Evolutionary conservation across 2,113 vertebrate species (phyloP).

Genomic region (Gambusia holbrooki): DNA sequence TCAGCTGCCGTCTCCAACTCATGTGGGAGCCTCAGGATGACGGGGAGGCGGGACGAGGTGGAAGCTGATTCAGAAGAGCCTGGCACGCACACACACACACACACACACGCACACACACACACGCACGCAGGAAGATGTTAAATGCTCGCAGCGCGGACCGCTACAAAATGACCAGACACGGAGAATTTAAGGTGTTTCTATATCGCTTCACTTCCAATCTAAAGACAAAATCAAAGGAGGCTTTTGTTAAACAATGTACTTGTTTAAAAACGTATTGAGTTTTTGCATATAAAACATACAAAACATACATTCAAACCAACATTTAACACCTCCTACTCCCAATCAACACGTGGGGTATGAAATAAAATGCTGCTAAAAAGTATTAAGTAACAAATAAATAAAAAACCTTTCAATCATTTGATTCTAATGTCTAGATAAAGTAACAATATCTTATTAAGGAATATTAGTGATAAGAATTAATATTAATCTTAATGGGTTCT

Average conservation of each 20-base stretch:
- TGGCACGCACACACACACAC: constrained; percentile 1
- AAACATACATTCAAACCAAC: no score
- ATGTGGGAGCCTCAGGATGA: constrained; percentile 30
- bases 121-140: constrained; percentile 32
- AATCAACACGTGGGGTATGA: no score
- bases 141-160: constrained; percentile 15
- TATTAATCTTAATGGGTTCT: no score
- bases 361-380: no score
- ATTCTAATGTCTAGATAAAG: no score
- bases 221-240: not conserved
- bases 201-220: not conserved
- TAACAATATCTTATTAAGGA: no score
- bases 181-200: constrained; percentile 3
- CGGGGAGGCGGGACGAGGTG: not conserved
- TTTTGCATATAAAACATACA: no score
- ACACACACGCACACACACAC: constrained; percentile 17
- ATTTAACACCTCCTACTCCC: no score
- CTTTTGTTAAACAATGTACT: not conserved
- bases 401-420: no score
- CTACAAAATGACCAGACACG: not conserved
- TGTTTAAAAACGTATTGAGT: no score
- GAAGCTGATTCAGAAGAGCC: constrained; percentile 52
- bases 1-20: constrained; percentile 66
- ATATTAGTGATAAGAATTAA: no score
- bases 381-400: no score